Evolutionary conservation across 2,113 vertebrate genomes (phyloP).

Genomic region (Papio anubis): DNA sequence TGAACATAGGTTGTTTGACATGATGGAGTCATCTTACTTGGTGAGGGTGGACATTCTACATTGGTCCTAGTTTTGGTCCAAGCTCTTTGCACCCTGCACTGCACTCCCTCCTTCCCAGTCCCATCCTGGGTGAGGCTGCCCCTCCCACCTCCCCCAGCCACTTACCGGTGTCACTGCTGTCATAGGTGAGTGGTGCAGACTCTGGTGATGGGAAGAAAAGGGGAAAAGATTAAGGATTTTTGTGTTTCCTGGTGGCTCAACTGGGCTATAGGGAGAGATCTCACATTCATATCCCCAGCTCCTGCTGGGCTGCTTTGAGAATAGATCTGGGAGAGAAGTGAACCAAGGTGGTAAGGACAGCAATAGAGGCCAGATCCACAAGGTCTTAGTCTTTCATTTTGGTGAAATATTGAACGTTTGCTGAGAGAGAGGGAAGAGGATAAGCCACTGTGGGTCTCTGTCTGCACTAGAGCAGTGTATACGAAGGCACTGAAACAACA

Average conservation of each 20-base stretch:
- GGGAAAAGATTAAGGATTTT: too few species aligned
- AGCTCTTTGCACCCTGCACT: neutral
- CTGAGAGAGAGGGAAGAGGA: neutral
- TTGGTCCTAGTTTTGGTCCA: neutral
- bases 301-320: neutral
- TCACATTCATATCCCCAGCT: neutral
- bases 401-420: neutral
- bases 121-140: accelerated
- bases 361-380: neutral
- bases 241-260: neutral
- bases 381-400: neutral
- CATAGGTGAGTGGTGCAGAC: accelerated
- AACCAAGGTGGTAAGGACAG: too few species aligned
- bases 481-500: neutral
- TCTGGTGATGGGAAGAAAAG: too few species aligned
- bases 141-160: neutral
- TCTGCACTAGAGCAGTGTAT: neutral
- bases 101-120: neutral
- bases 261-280: neutral
- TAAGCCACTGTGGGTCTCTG: neutral
- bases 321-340: neutral
- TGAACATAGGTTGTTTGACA: neutral
- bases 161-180: neutral
- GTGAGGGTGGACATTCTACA: neutral
- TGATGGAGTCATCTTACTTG: accelerated